Base-by-base conservation (phyloP, 2,113 vertebrate species). In the Phodopus roborovskii region DNA sequence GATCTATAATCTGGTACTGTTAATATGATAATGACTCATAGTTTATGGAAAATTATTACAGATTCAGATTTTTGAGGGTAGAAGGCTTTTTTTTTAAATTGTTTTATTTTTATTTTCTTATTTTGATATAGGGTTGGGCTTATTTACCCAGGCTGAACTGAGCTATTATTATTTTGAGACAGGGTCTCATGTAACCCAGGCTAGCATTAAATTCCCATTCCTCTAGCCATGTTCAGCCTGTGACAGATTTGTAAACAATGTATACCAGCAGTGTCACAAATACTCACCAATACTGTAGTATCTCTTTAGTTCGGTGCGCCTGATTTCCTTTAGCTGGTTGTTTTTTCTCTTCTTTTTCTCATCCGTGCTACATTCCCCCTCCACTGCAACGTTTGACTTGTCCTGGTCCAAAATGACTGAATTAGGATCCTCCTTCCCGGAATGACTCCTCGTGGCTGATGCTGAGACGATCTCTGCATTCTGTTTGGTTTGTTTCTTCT, bases 261-360 rank as follows among this genome's bases (percentile, higher is more conserved):
- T 71, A 70, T 5, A 56, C 3, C 4, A 50, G 10, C 30, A n/a
- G 3, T 36, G 33, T 82, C 64, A 87, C 0, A 6, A 56, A 42
- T 79, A 97, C 98, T 98, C 96, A 99, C 99, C 98, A 15, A 97
- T 97, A 84, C 87, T 98, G 12, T 98, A 99, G 50, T 98, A 99
- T 98, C 98, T 98, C 97, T 99, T 99, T 33, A 99, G 98, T 79
- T 99, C 99, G 64, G 98, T 99, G 58, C 98, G 98, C 75, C 98
- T 98, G 94, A 98, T 98, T 79, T 99, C 98, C 91, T 99, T 99
- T 91, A 98, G 94, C 85, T 98, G 98, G 74, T 91, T 98, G 89
- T 97, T 98, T 94, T 98, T 99, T 94, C 98, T 99, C 97, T 98
- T 99, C 66, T 98, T 99, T 95, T 98, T 99, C 95, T 99, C 98